Percentiles rank a stretch among this genome's conserved stretches.
phyloP scores from a whole-genome alignment of 2,113 vertebrate genomes.

The Apistogramma diplotaenia region DNA sequence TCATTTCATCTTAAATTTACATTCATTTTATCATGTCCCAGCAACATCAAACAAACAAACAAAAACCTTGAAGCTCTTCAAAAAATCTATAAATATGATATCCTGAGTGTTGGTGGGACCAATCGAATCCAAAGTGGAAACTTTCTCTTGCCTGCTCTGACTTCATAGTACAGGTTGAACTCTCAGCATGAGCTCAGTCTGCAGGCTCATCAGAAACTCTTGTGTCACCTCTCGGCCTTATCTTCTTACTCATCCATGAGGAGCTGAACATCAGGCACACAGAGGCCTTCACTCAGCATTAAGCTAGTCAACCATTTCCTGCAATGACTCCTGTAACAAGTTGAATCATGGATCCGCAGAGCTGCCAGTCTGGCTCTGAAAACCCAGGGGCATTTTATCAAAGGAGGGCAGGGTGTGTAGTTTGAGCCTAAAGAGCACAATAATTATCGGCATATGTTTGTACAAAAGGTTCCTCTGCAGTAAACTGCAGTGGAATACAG shows the following conservation, averaged over 20 bases:
- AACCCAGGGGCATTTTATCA: neutral
- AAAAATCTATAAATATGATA: too few relatives aligned
- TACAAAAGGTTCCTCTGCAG: neutral
- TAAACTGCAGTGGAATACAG: neutral
- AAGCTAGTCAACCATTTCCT: constrained; percentile 9
- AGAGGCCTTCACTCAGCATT: neutral
- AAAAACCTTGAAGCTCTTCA: neutral
- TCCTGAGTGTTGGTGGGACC: too few relatives aligned
- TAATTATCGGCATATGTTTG: constrained; percentile 22
- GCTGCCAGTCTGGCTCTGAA: constrained; percentile 24
- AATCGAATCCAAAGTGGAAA: neutral
- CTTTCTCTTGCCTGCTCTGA: neutral
- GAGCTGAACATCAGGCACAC: neutral
- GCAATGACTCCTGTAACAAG: constrained; percentile 24
- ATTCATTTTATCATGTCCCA: neutral
- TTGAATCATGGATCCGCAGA: constrained; percentile 22
- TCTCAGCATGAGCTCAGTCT: too few relatives aligned
- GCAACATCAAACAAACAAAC: neutral
- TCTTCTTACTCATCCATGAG: neutral
- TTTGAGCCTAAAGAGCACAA: constrained; percentile 14
- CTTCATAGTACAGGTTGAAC: neutral
- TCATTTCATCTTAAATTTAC: neutral
- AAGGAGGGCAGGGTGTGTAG: neutral
- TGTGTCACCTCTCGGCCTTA: neutral
- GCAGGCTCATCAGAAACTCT: too few relatives aligned